Conservation (phyloP, 2,113 vertebrate genomes). For the Cercopithecus mona region DNA sequence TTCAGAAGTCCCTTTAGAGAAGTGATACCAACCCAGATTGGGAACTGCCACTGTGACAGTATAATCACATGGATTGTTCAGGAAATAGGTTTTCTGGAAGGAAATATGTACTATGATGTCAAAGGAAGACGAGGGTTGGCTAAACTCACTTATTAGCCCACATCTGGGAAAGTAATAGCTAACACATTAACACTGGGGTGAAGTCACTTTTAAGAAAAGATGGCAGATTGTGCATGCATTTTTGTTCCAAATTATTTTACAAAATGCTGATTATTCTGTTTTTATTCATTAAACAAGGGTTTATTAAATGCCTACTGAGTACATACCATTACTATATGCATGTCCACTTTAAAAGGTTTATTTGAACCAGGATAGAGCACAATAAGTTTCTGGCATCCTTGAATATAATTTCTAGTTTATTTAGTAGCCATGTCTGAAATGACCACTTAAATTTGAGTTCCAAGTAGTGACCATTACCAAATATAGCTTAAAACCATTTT, state of each 20-base stretch:
- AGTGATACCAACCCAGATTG: too few species aligned
- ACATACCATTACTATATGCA: neutral
- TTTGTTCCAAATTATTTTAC: constrained; percentile 35
- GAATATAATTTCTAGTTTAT: constrained; percentile 23
- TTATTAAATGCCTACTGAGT: neutral
- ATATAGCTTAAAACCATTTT: neutral
- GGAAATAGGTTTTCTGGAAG: neutral
- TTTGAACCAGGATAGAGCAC: neutral
- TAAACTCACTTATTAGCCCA: neutral
- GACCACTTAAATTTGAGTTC: constrained; percentile 19
- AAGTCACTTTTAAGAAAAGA: constrained; percentile 11
- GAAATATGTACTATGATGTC: neutral
- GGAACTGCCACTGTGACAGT: neutral
- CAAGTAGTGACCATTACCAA: neutral
- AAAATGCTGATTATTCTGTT: neutral
- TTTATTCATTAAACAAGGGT: neutral
- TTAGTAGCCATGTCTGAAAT: neutral
- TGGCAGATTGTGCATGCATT: neutral
- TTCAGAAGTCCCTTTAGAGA: neutral
- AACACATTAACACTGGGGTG: neutral
- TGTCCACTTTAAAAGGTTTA: neutral
- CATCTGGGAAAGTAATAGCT: neutral
- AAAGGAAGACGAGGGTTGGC: neutral
- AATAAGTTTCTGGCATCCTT: neutral
- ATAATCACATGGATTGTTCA: neutral